These are phyloP conservation scores for Ellobium chinense DNA, from an alignment of 2,888 invertebrate species.

Conservation along the genomic window DNA sequence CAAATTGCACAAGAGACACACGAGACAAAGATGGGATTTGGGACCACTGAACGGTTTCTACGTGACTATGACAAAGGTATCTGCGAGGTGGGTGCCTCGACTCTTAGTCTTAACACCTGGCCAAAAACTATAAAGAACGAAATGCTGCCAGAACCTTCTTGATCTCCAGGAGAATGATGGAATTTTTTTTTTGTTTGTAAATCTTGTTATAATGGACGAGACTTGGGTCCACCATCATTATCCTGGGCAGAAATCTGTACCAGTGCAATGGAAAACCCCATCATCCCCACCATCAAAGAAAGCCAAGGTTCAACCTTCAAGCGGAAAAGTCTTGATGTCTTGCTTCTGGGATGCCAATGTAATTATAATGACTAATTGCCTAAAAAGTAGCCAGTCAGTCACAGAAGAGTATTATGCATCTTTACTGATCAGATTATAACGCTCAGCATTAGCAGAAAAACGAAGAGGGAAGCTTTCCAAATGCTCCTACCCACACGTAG, in stretches of 20 bases:
- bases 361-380: neutral
- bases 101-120: neutral
- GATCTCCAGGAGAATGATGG: neutral
- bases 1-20: neutral
- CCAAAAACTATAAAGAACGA: neutral
- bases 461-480: too few species aligned
- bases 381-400: neutral
- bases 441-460: too few species aligned
- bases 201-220: neutral
- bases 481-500: too few species aligned
- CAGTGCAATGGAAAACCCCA: neutral
- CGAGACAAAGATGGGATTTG: neutral
- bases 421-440: too few species aligned
- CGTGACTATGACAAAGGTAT: neutral
- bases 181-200: neutral
- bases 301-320: neutral
- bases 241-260: neutral
- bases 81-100: slow-evolving; percentile 2
- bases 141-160: neutral
- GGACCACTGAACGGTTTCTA: neutral
- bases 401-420: too few species aligned
- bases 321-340: neutral
- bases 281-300: neutral
- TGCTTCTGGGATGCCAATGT: neutral
- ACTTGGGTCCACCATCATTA: neutral